These are phyloP conservation scores for Belgica antarctica DNA, from an alignment of 2,888 invertebrate species.

Conservation along the genomic window DNA sequence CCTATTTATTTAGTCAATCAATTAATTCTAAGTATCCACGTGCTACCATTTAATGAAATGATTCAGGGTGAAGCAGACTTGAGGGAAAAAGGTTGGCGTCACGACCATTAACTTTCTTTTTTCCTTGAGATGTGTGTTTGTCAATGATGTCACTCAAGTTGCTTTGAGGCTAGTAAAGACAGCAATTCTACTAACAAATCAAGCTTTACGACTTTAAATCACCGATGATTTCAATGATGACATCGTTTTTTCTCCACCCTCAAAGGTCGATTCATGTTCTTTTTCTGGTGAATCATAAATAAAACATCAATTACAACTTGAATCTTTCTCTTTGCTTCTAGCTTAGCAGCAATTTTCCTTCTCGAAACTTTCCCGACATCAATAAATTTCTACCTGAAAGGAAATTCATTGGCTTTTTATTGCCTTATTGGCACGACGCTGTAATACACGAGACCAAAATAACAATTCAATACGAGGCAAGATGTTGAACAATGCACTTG, in stretches of 20 bases:
- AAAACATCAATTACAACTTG: constrained; percentile 41
- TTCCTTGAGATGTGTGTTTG: too few species aligned
- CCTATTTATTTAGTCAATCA: constrained; percentile 42
- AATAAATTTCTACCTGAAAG: constrained; percentile 36
- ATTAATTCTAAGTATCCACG: constrained; percentile 42
- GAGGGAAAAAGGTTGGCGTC: constrained; percentile 2
- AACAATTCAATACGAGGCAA: constrained; percentile 19
- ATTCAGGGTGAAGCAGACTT: neutral
- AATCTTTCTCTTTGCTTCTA: constrained; percentile 12
- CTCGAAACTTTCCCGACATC: neutral
- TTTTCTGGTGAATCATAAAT: constrained; percentile 21
- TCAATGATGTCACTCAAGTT: too few species aligned
- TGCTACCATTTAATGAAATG: constrained; percentile 35
- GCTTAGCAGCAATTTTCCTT: neutral
- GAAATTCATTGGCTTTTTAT: constrained; percentile 40
- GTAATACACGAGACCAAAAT: neutral
- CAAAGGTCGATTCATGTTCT: neutral
- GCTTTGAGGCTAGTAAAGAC: too few species aligned
- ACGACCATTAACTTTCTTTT: constrained; percentile 7
- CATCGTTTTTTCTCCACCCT: too few species aligned
- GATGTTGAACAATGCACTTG: constrained; percentile 35
- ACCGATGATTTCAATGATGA: too few species aligned
- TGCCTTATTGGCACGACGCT: constrained; percentile 27
- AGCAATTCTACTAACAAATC: too few species aligned
- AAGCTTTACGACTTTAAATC: too few species aligned